Evolutionary conservation across 1,140 invertebrate species (phyloP).

Genomic region (Papilio machaon): DNA sequence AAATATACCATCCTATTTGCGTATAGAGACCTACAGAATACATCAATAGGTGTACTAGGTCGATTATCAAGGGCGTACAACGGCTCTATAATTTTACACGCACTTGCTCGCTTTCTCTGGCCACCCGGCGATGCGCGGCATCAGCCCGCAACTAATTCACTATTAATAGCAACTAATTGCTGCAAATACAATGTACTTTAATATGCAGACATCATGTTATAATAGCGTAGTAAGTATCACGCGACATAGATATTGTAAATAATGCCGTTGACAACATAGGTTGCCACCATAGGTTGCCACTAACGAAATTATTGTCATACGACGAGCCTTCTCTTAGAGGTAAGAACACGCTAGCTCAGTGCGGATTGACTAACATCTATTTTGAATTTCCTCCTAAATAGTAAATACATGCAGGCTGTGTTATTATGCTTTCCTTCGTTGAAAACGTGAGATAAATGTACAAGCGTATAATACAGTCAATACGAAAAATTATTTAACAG

Average conservation of each 20-base stretch:
- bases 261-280: too few species aligned
- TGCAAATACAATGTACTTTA: background rate
- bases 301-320: too few species aligned
- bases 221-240: background rate
- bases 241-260: background rate
- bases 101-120: background rate
- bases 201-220: background rate
- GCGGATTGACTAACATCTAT: too few species aligned
- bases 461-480: background rate
- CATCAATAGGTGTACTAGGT: background rate
- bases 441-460: too few species aligned
- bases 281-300: too few species aligned
- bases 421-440: too few species aligned
- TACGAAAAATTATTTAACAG: background rate
- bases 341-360: too few species aligned
- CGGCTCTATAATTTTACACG: background rate
- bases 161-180: background rate
- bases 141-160: background rate
- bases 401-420: too few species aligned
- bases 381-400: too few species aligned
- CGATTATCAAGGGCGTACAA: constrained; percentile 14
- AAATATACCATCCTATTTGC: background rate
- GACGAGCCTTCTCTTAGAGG: too few species aligned
- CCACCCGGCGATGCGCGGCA: background rate
- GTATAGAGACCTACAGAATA: background rate